Evolutionary conservation across 2,113 vertebrate genomes (phyloP).

Genomic region (Progne subis): DNA sequence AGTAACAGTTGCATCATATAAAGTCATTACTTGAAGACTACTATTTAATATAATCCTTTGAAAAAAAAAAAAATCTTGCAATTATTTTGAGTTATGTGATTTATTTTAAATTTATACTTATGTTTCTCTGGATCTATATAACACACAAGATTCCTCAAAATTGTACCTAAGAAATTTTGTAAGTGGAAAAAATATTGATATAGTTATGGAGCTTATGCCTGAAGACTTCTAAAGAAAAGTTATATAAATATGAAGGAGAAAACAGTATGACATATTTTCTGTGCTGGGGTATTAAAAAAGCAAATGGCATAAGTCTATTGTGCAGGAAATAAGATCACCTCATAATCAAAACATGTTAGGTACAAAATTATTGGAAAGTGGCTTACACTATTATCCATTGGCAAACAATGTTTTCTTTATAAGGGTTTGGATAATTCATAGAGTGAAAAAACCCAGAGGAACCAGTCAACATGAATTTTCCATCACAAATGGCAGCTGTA

Average conservation of each 20-base stretch:
- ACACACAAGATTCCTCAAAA: not conserved
- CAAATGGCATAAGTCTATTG: not conserved
- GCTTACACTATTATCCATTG: constrained; percentile 80
- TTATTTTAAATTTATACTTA: not conserved
- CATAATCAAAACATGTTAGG: not conserved
- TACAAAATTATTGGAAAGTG: not conserved
- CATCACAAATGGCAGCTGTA: constrained; percentile 78
- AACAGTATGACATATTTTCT: not conserved
- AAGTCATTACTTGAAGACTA: not conserved
- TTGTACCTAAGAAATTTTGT: not conserved
- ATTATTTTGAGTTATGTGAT: not conserved
- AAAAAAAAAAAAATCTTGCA: not conserved
- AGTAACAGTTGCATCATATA: not conserved
- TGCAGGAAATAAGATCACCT: not conserved
- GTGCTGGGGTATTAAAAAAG: not conserved
- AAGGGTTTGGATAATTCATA: constrained; percentile 66
- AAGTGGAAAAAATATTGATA: not conserved
- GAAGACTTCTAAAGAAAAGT: not conserved
- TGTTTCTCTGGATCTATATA: not conserved
- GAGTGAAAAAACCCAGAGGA: constrained; percentile 78
- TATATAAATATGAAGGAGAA: not conserved
- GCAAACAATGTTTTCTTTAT: constrained; percentile 55
- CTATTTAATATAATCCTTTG: not conserved
- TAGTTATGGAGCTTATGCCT: not conserved
- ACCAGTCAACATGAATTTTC: constrained; percentile 75